These are phyloP conservation scores for Tetragonula carbonaria DNA, from an alignment of 2,888 invertebrate species.

Conservation along the genomic window DNA sequence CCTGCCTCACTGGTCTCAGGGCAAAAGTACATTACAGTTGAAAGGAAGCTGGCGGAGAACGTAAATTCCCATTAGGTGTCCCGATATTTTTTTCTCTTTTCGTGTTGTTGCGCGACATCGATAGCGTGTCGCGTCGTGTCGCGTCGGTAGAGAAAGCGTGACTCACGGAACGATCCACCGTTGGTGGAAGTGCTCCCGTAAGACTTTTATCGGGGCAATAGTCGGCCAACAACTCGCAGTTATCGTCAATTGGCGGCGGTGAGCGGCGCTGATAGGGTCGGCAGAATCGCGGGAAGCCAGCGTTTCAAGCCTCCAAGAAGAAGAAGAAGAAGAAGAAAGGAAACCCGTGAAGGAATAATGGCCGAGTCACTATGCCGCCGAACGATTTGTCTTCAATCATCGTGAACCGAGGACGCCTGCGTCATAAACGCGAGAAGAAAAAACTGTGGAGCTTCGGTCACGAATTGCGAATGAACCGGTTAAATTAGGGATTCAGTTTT, in stretches of 20 bases:
- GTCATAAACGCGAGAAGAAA: conserved; percentile 15
- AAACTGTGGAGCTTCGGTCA: background rate
- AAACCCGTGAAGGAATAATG: conserved; percentile 38
- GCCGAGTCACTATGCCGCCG: background rate
- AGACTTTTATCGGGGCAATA: conserved; percentile 54
- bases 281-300: conserved; percentile 40
- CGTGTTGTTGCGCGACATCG: conserved; percentile 2
- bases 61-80: conserved; percentile 18
- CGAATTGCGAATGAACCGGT: no score
- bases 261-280: conserved; percentile 44
- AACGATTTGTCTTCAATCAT: conserved; percentile 47
- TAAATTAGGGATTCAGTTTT: no score
- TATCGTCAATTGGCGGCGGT: conserved; percentile 61
- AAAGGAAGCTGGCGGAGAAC: background rate
- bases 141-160: conserved; percentile 6
- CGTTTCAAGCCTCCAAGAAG: background rate
- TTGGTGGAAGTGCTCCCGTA: conserved; percentile 52
- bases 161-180: conserved; percentile 22
- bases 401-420: conserved; percentile 15
- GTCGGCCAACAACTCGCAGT: conserved; percentile 61
- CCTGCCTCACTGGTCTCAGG: no score
- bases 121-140: background rate
- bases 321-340: conserved; percentile 8
- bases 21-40: background rate
- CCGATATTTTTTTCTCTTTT: background rate